Conservation (phyloP, 2,888 invertebrate genomes). For the Pemphredon lugubris region DNA sequence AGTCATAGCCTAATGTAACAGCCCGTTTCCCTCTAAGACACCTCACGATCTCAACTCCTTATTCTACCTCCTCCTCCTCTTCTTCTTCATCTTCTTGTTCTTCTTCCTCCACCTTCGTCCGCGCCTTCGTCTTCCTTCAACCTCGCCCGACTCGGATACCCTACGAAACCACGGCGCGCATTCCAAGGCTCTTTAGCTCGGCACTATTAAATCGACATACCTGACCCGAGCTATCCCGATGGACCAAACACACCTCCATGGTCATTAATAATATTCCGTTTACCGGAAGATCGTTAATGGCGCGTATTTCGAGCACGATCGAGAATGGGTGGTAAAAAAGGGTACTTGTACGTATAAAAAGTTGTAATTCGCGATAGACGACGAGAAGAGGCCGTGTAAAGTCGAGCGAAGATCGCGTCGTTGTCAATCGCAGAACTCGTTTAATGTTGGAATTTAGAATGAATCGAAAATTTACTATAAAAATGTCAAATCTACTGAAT, state of each 20-base stretch:
- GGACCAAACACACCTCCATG: conserved; percentile 14
- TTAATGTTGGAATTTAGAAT: too few relatives aligned
- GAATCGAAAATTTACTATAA: too few relatives aligned
- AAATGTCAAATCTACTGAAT: too few relatives aligned
- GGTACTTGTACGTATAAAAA: too few relatives aligned
- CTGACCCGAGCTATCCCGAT: conserved; percentile 36
- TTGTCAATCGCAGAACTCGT: too few relatives aligned
- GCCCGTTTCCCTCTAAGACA: conserved; percentile 67
- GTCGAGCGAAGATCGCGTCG: too few relatives aligned
- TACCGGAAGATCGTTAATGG: too few relatives aligned
- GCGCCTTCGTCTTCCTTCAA: conserved; percentile 5
- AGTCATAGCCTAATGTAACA: conserved; percentile 78
- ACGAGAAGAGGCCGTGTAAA: too few relatives aligned
- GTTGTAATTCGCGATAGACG: too few relatives aligned
- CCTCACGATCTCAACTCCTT: conserved; percentile 56
- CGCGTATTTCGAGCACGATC: too few relatives aligned
- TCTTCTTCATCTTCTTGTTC: conserved; percentile 22
- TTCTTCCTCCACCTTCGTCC: background rate
- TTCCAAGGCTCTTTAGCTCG: conserved; percentile 43
- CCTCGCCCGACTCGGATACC: conserved; percentile 27
- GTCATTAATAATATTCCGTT: background rate
- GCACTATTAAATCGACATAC: conserved; percentile 51
- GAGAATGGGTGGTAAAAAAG: too few relatives aligned
- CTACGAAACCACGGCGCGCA: conserved; percentile 56
- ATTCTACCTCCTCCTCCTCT: background rate